Conservation (phyloP, 1,140 invertebrate genomes). For the Dendroctonus valens region DNA sequence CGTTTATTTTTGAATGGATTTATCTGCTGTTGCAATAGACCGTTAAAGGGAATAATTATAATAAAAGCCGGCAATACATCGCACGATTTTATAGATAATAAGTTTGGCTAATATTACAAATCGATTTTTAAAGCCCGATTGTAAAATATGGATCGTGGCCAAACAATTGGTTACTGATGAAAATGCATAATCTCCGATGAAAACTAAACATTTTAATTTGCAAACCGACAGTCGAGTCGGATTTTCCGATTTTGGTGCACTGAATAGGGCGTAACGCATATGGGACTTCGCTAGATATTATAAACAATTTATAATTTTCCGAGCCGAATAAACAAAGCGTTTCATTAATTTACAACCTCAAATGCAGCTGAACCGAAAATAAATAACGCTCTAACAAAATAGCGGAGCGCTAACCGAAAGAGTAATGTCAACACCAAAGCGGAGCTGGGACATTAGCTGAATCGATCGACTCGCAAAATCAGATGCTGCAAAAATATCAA, state of each 20-base stretch:
- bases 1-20: too few relatives aligned
- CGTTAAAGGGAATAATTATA: too few relatives aligned
- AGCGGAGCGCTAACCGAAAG: conserved; percentile 34
- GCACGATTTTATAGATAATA: too few relatives aligned
- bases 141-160: neutral
- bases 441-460: conserved; percentile 35
- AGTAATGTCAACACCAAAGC: conserved; percentile 38
- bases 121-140: too few relatives aligned
- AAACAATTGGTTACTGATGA: neutral
- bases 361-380: conserved; percentile 41
- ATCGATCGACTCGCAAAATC: conserved; percentile 32
- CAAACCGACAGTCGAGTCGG: conserved; percentile 6
- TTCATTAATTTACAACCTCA: conserved; percentile 38
- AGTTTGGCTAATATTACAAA: too few relatives aligned
- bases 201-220: conserved; percentile 24
- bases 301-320: conserved; percentile 40
- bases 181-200: conserved; percentile 12
- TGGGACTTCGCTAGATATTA: conserved; percentile 35
- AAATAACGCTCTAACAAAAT: conserved; percentile 39
- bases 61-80: too few relatives aligned
- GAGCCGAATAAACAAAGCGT: conserved; percentile 36
- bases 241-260: conserved; percentile 8
- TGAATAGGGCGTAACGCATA: conserved; percentile 17
- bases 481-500: too few relatives aligned
- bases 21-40: too few relatives aligned